Conservation (phyloP, 2,888 invertebrate species). For the Pachliopta kotzebuea region DNA sequence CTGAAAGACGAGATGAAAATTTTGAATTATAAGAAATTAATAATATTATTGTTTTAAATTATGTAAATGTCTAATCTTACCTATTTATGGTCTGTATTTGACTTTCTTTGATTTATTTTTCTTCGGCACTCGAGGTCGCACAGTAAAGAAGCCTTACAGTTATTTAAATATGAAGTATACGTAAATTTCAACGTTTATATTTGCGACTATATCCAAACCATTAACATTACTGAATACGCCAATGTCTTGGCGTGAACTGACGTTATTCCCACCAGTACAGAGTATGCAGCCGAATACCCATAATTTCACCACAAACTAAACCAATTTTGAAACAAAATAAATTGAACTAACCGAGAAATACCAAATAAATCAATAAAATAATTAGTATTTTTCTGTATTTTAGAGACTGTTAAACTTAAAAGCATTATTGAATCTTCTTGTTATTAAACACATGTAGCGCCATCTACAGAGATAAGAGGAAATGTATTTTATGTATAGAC, state of each 20-base stretch:
- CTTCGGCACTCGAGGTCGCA: slow-evolving; percentile 4
- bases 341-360: not conserved
- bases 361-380: not conserved
- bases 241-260: slow-evolving; percentile 60
- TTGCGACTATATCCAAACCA: slow-evolving; percentile 37
- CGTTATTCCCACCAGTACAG: slow-evolving; percentile 32
- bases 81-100: slow-evolving; percentile 14
- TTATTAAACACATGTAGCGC: not conserved
- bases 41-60: slow-evolving; percentile 3
- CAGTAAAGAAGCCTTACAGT: slow-evolving; percentile 38
- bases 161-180: slow-evolving; percentile 30
- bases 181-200: slow-evolving; percentile 41
- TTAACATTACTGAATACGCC: slow-evolving; percentile 48
- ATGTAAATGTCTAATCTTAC: slow-evolving; percentile 19
- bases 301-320: not conserved
- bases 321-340: not conserved
- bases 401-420: not conserved
- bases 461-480: not conserved
- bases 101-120: not conserved
- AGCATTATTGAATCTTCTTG: not conserved
- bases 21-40: not conserved
- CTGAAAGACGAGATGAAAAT: not conserved
- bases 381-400: not conserved
- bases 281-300: not conserved
- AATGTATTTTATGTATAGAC: not conserved